Conservation (phyloP, 53 echinoderm and acorn worm species). For the Antedon mediterranea region DNA sequence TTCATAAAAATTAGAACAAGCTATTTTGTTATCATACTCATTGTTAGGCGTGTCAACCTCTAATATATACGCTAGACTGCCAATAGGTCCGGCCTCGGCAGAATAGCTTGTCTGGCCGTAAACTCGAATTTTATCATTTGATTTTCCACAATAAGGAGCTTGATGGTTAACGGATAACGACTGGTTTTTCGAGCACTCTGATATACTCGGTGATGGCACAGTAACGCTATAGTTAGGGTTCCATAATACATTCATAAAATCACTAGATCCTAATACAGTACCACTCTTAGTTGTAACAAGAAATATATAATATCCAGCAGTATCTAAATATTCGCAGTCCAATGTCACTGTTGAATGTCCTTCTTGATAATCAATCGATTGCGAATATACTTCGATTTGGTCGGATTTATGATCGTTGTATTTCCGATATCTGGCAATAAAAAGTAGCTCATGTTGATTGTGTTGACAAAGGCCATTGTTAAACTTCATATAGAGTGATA, state of each 20-base stretch:
- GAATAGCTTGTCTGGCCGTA: slow-evolving; percentile 22
- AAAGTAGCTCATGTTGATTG: neutral
- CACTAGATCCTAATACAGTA: slow-evolving; percentile 16
- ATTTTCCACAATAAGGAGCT: neutral
- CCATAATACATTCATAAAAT: slow-evolving; percentile 13
- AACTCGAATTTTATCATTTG: slow-evolving; percentile 20
- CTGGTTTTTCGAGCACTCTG: slow-evolving; percentile 11
- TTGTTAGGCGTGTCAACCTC: neutral
- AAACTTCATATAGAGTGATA: neutral
- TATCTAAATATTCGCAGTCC: slow-evolving; percentile 42
- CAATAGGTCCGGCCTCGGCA: neutral
- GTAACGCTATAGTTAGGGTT: slow-evolving; percentile 17
- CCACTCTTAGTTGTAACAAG: slow-evolving; percentile 17
- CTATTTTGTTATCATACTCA: neutral
- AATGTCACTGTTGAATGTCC: slow-evolving; percentile 17
- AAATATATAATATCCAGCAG: slow-evolving; percentile 45
- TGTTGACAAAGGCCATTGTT: neutral
- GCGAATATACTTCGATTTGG: slow-evolving; percentile 18
- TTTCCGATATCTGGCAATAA: neutral
- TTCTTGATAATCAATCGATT: slow-evolving; percentile 18
- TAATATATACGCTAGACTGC: slow-evolving; percentile 13
- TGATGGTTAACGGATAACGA: slow-evolving; percentile 6
- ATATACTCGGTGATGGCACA: slow-evolving; percentile 12
- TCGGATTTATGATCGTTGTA: neutral
- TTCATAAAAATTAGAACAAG: neutral